These are phyloP conservation scores for Archips xylosteana DNA, from an alignment of 2,888 invertebrate species.

Conservation along the genomic window DNA sequence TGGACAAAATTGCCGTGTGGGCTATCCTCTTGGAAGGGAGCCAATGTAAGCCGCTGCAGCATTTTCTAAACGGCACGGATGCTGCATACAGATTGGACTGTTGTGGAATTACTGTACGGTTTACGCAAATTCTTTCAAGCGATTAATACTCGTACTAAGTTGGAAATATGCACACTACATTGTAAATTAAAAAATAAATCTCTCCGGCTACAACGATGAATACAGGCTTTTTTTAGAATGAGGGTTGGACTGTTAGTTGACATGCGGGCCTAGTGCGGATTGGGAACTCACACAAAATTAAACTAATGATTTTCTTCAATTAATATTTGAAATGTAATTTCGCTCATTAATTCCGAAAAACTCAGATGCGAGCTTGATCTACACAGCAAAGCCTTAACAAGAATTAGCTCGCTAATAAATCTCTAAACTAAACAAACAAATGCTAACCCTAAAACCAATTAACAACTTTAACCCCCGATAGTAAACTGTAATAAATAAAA, in stretches of 20 bases:
- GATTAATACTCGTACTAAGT: conserved; percentile 6
- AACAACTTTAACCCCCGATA: conserved; percentile 27
- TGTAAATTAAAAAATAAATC: too few relatives aligned
- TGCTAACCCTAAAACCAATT: conserved; percentile 9
- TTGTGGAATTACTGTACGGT: conserved; percentile 24
- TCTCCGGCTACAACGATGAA: too few relatives aligned
- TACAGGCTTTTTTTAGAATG: too few relatives aligned
- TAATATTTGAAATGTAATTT: too few relatives aligned
- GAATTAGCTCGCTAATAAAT: neutral
- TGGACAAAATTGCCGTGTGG: conserved; percentile 63
- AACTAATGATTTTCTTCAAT: too few relatives aligned
- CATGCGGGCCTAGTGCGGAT: too few relatives aligned
- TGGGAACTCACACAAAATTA: too few relatives aligned
- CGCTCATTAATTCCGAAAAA: too few relatives aligned
- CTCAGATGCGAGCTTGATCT: too few relatives aligned
- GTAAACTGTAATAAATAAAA: conserved; percentile 23
- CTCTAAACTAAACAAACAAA: neutral
- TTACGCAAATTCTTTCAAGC: conserved; percentile 23
- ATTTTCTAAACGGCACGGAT: conserved; percentile 36
- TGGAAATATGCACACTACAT: too few relatives aligned
- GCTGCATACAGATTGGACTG: conserved; percentile 37
- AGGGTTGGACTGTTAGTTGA: too few relatives aligned
- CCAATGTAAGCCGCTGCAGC: conserved; percentile 57
- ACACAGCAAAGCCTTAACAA: neutral
- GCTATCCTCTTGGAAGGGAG: conserved; percentile 61